Conservation (phyloP, 1,140 invertebrate species). For the Conus ventricosus region DNA sequence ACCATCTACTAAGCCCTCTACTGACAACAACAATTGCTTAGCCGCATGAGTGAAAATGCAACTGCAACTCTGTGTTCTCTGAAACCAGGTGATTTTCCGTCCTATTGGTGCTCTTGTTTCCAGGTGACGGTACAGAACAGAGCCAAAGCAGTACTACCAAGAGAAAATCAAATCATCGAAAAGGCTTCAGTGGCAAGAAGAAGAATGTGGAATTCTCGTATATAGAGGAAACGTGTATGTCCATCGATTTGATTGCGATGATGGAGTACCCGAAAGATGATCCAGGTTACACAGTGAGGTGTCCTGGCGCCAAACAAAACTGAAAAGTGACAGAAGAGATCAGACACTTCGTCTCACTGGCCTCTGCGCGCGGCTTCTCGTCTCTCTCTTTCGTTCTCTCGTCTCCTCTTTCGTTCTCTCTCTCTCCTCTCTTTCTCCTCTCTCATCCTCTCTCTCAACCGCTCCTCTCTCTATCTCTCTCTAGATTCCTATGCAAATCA, state of each 20-base stretch:
- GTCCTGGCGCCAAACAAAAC: conserved; percentile 29
- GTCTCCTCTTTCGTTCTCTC: background rate
- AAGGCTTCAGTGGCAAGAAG: conserved; percentile 15
- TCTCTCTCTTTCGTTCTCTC: background rate
- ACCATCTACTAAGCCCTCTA: too few relatives aligned
- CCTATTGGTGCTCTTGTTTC: background rate
- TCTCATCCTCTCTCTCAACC: too few relatives aligned
- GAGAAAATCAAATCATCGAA: conserved; percentile 30
- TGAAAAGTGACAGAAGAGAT: conserved; percentile 13
- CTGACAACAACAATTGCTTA: too few relatives aligned
- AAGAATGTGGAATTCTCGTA: background rate
- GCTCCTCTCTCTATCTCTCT: too few relatives aligned
- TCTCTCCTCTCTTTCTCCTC: conserved; percentile 12
- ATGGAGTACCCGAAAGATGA: conserved; percentile 11
- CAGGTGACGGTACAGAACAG: conserved; percentile 15
- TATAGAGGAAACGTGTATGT: background rate
- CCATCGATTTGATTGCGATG: conserved; percentile 32
- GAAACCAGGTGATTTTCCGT: too few relatives aligned
- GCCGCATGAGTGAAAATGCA: too few relatives aligned
- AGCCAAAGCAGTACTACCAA: background rate
- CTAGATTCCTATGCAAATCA: too few relatives aligned
- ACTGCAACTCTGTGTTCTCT: too few relatives aligned
- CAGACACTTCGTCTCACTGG: background rate
- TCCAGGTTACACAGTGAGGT: background rate
- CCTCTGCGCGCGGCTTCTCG: background rate